Conservation (phyloP, 2,113 vertebrate species). For the Tenrec ecaudatus region DNA sequence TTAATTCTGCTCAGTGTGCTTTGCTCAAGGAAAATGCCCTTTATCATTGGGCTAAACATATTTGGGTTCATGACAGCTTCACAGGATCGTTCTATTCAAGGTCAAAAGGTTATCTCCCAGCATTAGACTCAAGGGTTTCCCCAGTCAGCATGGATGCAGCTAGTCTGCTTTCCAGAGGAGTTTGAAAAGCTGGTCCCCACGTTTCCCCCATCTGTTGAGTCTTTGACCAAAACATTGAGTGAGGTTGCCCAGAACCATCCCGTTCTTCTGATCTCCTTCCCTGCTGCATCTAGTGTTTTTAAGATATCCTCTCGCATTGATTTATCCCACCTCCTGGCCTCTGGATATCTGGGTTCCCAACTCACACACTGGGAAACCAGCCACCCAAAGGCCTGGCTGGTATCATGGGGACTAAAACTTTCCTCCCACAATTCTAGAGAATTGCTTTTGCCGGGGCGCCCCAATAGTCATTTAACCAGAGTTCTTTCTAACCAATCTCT, state of each 20-base stretch:
- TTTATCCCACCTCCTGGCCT: not conserved
- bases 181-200: not conserved
- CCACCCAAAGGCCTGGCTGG: not conserved
- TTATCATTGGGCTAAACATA: not conserved
- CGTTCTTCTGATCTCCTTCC: not conserved
- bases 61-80: not conserved
- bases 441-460: not conserved
- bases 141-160: not conserved
- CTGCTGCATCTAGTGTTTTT: not conserved
- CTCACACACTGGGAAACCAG: not conserved
- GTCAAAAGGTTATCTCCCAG: not conserved
- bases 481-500: not conserved
- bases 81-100: not conserved
- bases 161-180: not conserved
- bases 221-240: not conserved
- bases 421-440: not conserved
- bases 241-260: not conserved
- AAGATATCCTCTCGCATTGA: not conserved
- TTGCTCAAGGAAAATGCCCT: not conserved
- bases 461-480: not conserved
- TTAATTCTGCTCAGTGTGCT: not conserved
- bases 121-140: not conserved
- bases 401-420: not conserved
- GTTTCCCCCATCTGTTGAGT: not conserved
- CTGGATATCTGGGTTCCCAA: not conserved